These are phyloP conservation scores for Rhadinocentrus ornatus DNA, from an alignment of 2,797 vertebrate species.

Conservation along the genomic window DNA sequence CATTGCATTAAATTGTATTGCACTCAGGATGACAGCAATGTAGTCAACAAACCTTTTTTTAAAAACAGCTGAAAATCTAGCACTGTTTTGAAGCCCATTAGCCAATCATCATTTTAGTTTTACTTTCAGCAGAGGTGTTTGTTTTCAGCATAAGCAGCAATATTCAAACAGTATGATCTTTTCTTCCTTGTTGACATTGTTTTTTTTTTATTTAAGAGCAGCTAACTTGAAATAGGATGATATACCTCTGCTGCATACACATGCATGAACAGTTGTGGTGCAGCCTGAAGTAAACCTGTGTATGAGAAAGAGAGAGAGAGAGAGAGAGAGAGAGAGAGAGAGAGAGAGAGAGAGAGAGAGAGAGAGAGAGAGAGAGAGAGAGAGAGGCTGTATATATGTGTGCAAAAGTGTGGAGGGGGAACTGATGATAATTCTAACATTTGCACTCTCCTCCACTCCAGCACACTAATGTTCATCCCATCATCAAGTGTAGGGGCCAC, in stretches of 20 bases:
- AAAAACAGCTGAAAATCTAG: constrained; percentile 17
- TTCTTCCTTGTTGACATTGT: constrained; percentile 15
- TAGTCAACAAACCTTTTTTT: constrained; percentile 14
- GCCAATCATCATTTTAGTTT: constrained; percentile 12
- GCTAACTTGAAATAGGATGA: constrained; percentile 10
- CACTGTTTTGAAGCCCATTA: constrained; percentile 19
- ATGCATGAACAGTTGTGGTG: constrained; percentile 17
- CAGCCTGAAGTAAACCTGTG: constrained; percentile 44
- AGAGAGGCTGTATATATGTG: neutral
- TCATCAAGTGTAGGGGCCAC: constrained; percentile 49
- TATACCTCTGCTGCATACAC: constrained; percentile 32
- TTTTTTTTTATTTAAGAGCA: neutral
- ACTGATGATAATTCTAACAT: constrained; percentile 60
- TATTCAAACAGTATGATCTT: constrained; percentile 5
- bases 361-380: neutral
- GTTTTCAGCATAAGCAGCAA: constrained; percentile 13
- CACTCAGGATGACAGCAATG: constrained; percentile 22
- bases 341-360: neutral
- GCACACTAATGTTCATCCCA: constrained; percentile 49
- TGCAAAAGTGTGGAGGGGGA: neutral
- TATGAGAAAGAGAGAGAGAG: neutral
- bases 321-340: neutral
- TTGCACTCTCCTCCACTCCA: constrained; percentile 53
- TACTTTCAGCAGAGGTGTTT: constrained; percentile 20
- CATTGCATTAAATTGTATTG: constrained; percentile 5